Conservation (phyloP, 1,140 invertebrate genomes). For the Psix sp. region DNA sequence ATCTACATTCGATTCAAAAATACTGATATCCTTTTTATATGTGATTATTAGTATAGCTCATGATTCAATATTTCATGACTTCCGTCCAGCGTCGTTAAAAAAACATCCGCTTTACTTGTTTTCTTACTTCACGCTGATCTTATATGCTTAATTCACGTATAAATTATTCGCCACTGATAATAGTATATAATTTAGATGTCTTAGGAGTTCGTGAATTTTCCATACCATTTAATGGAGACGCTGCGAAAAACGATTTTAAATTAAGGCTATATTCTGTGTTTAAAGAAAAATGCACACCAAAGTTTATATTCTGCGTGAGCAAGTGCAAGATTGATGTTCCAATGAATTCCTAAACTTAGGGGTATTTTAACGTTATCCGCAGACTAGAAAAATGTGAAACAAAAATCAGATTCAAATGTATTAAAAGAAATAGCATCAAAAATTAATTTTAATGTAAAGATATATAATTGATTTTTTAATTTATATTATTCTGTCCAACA, state of each 20-base stretch:
- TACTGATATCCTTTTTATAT: no score
- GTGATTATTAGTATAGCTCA: neutral
- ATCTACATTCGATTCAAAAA: no score
- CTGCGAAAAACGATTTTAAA: constrained; percentile 45
- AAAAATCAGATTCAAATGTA: no score
- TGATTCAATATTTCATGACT: neutral
- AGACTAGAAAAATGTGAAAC: no score
- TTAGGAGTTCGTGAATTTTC: constrained; percentile 47
- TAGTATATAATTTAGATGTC: constrained; percentile 50
- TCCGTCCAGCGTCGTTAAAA: neutral
- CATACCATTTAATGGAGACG: constrained; percentile 42
- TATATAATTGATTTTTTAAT: no score
- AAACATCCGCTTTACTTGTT: neutral
- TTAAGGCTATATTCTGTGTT: constrained; percentile 29
- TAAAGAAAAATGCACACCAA: neutral
- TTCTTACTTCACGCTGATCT: constrained; percentile 11
- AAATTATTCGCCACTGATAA: constrained; percentile 52
- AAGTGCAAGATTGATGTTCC: no score
- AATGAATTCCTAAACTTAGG: no score
- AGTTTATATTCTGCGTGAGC: no score
- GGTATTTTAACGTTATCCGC: no score
- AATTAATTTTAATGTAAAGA: no score
- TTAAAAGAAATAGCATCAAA: no score
- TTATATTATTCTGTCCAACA: no score
- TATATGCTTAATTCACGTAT: constrained; percentile 29